These are phyloP conservation scores for Pyrocoelia pectoralis DNA, from an alignment of 2,888 invertebrate species.

Conservation along the genomic window DNA sequence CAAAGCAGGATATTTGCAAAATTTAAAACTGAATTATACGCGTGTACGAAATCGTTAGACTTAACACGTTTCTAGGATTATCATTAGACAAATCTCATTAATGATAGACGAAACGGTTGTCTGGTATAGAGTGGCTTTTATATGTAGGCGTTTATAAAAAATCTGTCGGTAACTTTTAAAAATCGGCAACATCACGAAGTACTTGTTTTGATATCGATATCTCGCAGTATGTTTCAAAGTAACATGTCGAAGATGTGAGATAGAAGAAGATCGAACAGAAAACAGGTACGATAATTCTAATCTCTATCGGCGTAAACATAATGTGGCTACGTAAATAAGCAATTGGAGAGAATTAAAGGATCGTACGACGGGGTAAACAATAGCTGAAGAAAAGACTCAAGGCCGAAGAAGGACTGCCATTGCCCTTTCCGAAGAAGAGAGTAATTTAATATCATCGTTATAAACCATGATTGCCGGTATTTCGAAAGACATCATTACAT, in stretches of 20 bases:
- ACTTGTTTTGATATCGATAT: slow-evolving; percentile 35
- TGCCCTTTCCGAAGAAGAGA: slow-evolving; percentile 46
- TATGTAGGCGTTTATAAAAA: slow-evolving; percentile 31
- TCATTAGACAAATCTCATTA: background rate
- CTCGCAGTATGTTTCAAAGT: slow-evolving; percentile 26
- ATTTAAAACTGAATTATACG: background rate
- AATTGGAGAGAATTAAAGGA: slow-evolving; percentile 2
- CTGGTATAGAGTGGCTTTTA: slow-evolving; percentile 18
- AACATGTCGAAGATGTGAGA: slow-evolving; percentile 34
- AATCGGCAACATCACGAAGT: slow-evolving; percentile 31
- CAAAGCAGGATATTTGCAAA: too few species aligned
- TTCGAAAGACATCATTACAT: slow-evolving; percentile 41
- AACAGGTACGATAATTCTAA: slow-evolving; percentile 36
- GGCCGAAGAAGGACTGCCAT: slow-evolving; percentile 53
- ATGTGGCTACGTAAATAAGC: slow-evolving; percentile 37
- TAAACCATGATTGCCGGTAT: slow-evolving; percentile 46
- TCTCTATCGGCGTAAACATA: slow-evolving; percentile 31
- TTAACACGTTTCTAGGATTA: slow-evolving; percentile 3
- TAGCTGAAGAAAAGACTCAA: slow-evolving; percentile 50
- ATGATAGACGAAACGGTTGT: slow-evolving; percentile 4
- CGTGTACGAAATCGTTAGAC: background rate
- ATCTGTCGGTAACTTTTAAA: slow-evolving; percentile 18
- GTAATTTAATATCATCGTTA: slow-evolving; percentile 50
- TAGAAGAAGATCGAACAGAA: slow-evolving; percentile 33
- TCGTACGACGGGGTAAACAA: slow-evolving; percentile 48